A percentile compares a stretch with the other conserved stretches of the same genome.
phyloP scores from a whole-genome alignment of 2,888 invertebrate genomes.

The Phyto melanocephala region DNA sequence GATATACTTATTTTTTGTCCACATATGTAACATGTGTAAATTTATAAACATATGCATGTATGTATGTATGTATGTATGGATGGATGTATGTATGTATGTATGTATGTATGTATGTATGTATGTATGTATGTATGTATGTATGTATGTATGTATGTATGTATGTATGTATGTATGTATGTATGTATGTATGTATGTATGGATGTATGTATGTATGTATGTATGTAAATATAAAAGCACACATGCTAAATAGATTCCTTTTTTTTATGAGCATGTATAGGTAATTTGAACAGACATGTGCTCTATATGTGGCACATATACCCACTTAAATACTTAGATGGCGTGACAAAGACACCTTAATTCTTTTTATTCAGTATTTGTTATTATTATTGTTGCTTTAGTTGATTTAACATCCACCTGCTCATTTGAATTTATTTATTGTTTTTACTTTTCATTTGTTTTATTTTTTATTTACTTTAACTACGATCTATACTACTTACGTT shows the following conservation, averaged over 20 bases:
- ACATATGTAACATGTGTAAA: too few species aligned
- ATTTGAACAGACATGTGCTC: slow-evolving; percentile 12
- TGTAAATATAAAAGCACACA: neutral
- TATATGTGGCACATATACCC: slow-evolving; percentile 47
- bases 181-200: neutral
- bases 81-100: too few species aligned
- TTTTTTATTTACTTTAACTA: slow-evolving; percentile 53
- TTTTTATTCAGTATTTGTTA: neutral
- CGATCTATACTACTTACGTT: slow-evolving; percentile 33
- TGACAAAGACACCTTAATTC: slow-evolving; percentile 63
- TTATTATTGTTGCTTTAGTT: slow-evolving; percentile 35
- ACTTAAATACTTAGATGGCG: slow-evolving; percentile 45
- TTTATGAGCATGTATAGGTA: neutral
- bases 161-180: neutral
- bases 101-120: too few species aligned
- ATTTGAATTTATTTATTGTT: slow-evolving; percentile 52
- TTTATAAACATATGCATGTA: too few species aligned
- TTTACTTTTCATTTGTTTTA: slow-evolving; percentile 25
- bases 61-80: too few species aligned
- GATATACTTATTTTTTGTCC: too few species aligned
- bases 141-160: neutral
- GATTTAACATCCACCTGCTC: slow-evolving; percentile 60
- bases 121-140: too few species aligned
- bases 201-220: neutral
- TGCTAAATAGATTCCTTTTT: neutral